phyloP scores from a whole-genome alignment of 2,113 vertebrate species.

The Chloroceryle aenea region DNA sequence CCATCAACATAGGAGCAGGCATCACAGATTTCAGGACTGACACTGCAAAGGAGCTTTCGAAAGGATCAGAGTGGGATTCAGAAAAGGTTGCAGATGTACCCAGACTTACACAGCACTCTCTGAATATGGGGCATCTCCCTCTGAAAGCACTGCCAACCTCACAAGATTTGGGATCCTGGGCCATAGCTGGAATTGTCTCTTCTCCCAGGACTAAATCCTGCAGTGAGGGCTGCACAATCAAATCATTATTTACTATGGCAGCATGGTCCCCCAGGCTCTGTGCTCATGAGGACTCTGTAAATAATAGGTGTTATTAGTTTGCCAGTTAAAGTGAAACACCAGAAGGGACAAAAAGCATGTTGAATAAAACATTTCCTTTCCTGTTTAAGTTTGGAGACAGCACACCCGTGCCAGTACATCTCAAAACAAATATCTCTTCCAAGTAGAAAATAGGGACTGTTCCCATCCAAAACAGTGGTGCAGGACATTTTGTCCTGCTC shows the following conservation, averaged over 20 bases:
- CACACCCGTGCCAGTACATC: neutral
- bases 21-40: neutral
- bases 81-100: neutral
- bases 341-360: constrained; percentile 38
- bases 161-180: neutral
- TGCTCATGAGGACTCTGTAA: constrained; percentile 17
- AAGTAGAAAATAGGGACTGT: neutral
- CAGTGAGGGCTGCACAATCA: neutral
- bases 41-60: neutral
- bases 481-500: neutral
- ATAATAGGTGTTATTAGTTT: constrained; percentile 52
- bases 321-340: neutral
- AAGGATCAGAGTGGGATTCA: neutral
- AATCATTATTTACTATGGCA: neutral
- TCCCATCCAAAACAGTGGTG: neutral
- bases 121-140: neutral
- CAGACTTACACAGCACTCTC: neutral
- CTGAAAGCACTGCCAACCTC: neutral
- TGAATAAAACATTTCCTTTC: constrained; percentile 45
- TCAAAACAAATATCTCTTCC: constrained; percentile 15
- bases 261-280: neutral
- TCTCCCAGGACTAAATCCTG: neutral
- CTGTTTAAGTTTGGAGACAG: neutral
- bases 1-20: accelerated
- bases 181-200: neutral